A percentile compares a stretch with the other conserved stretches of the same genome.
Conservation (phyloP, 2,888 invertebrate species). For the Calliopum simillimum region DNA sequence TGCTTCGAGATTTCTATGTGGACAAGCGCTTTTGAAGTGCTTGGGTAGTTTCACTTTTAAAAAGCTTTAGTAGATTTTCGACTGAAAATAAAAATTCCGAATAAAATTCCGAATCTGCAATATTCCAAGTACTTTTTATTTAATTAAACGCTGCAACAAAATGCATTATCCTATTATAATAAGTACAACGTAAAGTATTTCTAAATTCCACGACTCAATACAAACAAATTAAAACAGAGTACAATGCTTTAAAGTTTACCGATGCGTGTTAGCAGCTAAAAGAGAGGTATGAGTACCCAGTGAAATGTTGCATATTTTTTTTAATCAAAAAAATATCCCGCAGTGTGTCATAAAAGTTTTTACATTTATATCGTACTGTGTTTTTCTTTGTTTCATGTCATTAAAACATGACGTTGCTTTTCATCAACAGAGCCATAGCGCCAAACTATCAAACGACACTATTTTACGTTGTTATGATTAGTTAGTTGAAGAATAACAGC, state of each 20-base stretch:
- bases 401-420: neutral
- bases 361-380: conserved; percentile 16
- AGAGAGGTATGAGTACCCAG: neutral
- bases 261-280: conserved; percentile 10
- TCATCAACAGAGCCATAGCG: conserved; percentile 4
- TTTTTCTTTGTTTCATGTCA: neutral
- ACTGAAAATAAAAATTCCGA: too few species aligned
- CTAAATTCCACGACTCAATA: too few species aligned
- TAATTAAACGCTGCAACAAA: too few species aligned
- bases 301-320: conserved; percentile 1
- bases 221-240: too few species aligned
- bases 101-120: too few species aligned
- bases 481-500: neutral
- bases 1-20: too few species aligned
- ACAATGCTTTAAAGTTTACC: neutral
- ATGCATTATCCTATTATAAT: too few species aligned
- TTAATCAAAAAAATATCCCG: conserved; percentile 36
- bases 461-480: conserved; percentile 5
- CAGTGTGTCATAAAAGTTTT: conserved; percentile 32
- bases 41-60: too few species aligned
- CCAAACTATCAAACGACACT: conserved; percentile 12
- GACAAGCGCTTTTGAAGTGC: too few species aligned
- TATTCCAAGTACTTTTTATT: too few species aligned
- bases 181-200: too few species aligned
- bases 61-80: too few species aligned